These are phyloP conservation scores for Herminia tarsipennalis DNA, from an alignment of 2,888 invertebrate genomes.

Conservation along the genomic window DNA sequence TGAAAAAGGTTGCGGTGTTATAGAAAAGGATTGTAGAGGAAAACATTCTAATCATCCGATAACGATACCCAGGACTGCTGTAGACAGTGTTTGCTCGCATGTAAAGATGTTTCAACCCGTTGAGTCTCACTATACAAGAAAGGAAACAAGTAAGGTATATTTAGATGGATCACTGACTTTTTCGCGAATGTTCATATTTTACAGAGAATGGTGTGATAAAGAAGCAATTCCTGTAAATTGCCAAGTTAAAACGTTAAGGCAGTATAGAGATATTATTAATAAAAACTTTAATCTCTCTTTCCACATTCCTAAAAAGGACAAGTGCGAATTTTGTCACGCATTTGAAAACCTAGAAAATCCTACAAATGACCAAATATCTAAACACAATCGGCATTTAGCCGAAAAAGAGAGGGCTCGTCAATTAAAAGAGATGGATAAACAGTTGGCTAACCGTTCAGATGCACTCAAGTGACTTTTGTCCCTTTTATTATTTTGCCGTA, in stretches of 20 bases:
- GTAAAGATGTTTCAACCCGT: too few relatives aligned
- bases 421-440: conserved; percentile 11
- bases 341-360: conserved; percentile 13
- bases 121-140: conserved; percentile 4
- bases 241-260: conserved; percentile 4
- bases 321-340: conserved; percentile 6
- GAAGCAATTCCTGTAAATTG: conserved; percentile 5
- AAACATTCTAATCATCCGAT: conserved; percentile 8
- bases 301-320: conserved; percentile 11
- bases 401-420: conserved; percentile 10
- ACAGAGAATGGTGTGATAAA: conserved; percentile 15
- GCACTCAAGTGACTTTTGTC: too few relatives aligned
- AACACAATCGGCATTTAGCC: conserved; percentile 5
- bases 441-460: conserved; percentile 1
- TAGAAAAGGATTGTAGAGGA: conserved; percentile 10
- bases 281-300: conserved; percentile 8
- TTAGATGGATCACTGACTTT: conserved; percentile 9
- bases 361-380: conserved; percentile 5
- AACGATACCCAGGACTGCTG: conserved; percentile 3
- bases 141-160: conserved; percentile 9
- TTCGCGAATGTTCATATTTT: conserved; percentile 8
- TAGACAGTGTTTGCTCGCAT: conserved; percentile 8
- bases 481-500: too few relatives aligned
- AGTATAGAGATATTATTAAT: conserved; percentile 14
- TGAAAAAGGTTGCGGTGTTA: conserved; percentile 1